These are phyloP conservation scores for Saimiri boliviensis DNA, from an alignment of 2,113 vertebrate species.

Conservation along the genomic window DNA sequence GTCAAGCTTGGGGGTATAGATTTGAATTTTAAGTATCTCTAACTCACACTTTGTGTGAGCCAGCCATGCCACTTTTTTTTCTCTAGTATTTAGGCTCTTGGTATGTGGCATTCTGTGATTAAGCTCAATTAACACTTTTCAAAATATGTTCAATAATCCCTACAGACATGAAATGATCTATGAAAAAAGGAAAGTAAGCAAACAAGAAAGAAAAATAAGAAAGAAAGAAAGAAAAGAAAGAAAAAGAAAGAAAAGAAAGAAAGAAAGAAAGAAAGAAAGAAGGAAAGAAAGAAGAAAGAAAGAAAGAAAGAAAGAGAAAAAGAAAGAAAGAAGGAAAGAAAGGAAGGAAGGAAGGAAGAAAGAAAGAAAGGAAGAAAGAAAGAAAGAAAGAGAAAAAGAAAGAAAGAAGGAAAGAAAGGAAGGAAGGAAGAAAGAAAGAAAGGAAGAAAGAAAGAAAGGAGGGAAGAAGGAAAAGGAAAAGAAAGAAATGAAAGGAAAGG, in stretches of 20 bases:
- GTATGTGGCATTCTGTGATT: not conserved
- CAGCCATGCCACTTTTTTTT: not conserved
- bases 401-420: not conserved
- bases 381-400: not conserved
- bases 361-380: not conserved
- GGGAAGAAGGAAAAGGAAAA: fast-evolving
- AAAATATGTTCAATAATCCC: not conserved
- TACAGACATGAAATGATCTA: not conserved
- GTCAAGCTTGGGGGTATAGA: not conserved
- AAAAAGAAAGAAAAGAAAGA: too few species aligned
- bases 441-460: fast-evolving
- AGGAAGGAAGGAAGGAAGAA: too few species aligned
- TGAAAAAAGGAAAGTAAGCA: not conserved
- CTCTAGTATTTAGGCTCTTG: not conserved
- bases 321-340: fast-evolving
- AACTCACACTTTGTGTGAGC: not conserved
- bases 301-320: not conserved
- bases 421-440: fast-evolving
- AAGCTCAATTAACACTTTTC: not conserved
- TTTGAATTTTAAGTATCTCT: not conserved
- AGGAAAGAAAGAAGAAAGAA: not conserved
- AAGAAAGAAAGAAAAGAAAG: too few species aligned
- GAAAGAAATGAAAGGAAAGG: not conserved
- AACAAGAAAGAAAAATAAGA: not conserved
- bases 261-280: not conserved